phyloP scores from a whole-genome alignment of 1,140 invertebrate genomes.

The Sitodiplosis mosellana region DNA sequence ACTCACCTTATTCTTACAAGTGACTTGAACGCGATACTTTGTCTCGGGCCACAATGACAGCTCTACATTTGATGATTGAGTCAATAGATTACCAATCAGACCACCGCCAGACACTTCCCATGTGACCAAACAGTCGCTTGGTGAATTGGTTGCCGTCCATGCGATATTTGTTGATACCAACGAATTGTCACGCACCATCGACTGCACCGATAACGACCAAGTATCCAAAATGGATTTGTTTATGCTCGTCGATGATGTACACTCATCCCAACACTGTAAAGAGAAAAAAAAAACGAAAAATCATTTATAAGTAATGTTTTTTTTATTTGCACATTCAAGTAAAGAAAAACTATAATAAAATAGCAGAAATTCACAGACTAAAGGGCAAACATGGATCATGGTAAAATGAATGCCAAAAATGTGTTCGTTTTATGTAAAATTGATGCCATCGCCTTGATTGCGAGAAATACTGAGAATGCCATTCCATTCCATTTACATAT shows the following conservation, averaged over 20 bases:
- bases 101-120: conserved; percentile 69
- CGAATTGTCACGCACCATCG: conserved; percentile 17
- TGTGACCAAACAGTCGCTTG: conserved; percentile 53
- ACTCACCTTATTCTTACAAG: conserved; percentile 24
- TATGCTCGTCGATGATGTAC: conserved; percentile 11
- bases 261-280: conserved; percentile 19
- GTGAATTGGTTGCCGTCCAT: conserved; percentile 43
- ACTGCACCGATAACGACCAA: conserved; percentile 8
- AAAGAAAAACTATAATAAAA: no score
- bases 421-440: no score
- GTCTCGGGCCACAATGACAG: conserved; percentile 63
- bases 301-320: no score
- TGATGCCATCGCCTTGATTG: no score
- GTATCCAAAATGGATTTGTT: conserved; percentile 8
- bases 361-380: no score
- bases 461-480: no score
- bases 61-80: conserved; percentile 55
- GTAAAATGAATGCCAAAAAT: no score
- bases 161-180: conserved; percentile 55
- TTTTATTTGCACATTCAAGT: no score
- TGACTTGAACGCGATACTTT: conserved; percentile 58
- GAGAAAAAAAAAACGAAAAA: neutral
- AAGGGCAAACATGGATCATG: no score
- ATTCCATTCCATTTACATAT: no score
- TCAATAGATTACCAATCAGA: conserved; percentile 66